A percentile compares a stretch with the other conserved stretches of the same genome.
These are phyloP conservation scores for Climacteris rufus DNA, from an alignment of 2,113 vertebrate genomes.

Conservation along the genomic window DNA sequence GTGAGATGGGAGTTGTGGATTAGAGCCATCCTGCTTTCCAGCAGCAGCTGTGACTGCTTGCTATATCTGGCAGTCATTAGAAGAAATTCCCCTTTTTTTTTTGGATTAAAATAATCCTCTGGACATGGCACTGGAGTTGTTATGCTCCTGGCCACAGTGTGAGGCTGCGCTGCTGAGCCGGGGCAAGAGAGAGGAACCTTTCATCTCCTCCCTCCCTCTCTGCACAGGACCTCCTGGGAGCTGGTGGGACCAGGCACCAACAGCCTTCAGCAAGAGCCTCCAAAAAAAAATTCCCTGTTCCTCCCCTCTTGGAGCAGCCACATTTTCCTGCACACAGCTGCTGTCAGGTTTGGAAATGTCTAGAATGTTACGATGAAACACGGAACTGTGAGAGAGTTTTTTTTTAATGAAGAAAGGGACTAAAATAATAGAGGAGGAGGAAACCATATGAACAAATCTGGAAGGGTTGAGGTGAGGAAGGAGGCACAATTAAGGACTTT, in stretches of 20 bases:
- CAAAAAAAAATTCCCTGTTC: not conserved
- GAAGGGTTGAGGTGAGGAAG: not conserved
- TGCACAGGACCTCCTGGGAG: not conserved
- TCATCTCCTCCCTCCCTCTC: not conserved
- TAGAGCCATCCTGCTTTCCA: not conserved
- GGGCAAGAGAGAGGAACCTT: not conserved
- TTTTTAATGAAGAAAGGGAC: not conserved
- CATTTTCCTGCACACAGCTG: not conserved
- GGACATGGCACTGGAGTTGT: not conserved
- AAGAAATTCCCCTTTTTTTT: not conserved
- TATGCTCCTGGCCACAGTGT: fast-evolving
- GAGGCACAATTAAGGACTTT: not conserved
- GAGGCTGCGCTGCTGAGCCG: fast-evolving
- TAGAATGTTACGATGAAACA: not conserved
- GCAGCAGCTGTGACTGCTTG: not conserved
- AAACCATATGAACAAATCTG: not conserved
- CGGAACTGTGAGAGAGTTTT: not conserved
- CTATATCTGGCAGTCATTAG: not conserved
- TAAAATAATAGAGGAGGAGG: not conserved
- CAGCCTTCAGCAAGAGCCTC: not conserved
- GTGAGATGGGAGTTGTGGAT: not conserved
- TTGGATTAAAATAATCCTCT: not conserved
- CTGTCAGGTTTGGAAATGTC: not conserved
- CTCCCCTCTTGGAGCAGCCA: not conserved
- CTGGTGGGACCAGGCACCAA: not conserved